These are phyloP conservation scores for Phataginus tricuspis DNA, from an alignment of 2,797 vertebrate species.

Conservation along the genomic window DNA sequence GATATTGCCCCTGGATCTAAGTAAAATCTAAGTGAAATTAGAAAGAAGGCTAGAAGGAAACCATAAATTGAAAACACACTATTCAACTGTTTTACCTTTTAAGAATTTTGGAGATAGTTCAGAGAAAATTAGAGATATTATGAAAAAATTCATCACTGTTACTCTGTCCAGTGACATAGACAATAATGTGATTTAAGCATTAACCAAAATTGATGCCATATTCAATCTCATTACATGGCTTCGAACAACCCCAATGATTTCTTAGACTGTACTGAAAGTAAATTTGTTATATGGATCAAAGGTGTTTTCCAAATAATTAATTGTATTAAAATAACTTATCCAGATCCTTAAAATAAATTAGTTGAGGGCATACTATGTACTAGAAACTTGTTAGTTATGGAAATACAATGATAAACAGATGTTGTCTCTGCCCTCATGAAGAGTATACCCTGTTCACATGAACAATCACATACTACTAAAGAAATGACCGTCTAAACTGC, in stretches of 20 bases:
- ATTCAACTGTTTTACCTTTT: background rate
- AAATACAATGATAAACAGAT: background rate
- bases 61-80: background rate
- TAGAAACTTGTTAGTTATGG: background rate
- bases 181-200: background rate
- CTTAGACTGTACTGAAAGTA: slow-evolving; percentile 63
- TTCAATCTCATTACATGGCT: background rate
- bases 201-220: background rate
- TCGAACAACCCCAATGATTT: slow-evolving; percentile 17
- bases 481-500: background rate
- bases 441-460: background rate
- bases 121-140: background rate
- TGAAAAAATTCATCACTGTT: background rate
- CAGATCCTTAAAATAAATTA: background rate
- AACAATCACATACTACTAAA: background rate
- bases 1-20: background rate
- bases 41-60: background rate
- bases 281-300: slow-evolving; percentile 74
- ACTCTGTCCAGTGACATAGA: background rate
- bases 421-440: background rate
- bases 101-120: background rate
- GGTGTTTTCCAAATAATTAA: slow-evolving; percentile 78
- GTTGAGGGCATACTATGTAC: background rate
- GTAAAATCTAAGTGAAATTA: background rate
- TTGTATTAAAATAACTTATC: slow-evolving; percentile 72